These are phyloP conservation scores for Deilephila elpenor DNA, from an alignment of 2,888 invertebrate species.

Conservation along the genomic window DNA sequence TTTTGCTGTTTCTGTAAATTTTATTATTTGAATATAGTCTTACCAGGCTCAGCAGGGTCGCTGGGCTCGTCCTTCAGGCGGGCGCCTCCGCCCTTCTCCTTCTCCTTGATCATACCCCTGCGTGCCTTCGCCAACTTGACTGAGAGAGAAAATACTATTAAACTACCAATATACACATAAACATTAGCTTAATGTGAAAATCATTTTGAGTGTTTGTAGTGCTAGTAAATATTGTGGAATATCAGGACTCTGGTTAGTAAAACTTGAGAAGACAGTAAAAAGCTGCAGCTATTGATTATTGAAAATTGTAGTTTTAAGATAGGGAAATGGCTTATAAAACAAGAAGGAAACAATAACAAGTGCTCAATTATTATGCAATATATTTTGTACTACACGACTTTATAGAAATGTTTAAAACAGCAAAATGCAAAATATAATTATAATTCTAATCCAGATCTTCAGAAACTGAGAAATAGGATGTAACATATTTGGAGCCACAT, in stretches of 20 bases:
- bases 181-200: background rate
- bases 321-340: no score
- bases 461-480: background rate
- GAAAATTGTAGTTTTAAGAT: background rate
- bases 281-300: background rate
- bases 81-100: slow-evolving; percentile 84
- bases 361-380: no score
- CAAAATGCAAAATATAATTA: no score
- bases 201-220: background rate
- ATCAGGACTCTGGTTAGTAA: no score
- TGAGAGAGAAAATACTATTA: slow-evolving; percentile 48
- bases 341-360: no score
- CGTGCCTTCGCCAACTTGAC: slow-evolving; percentile 86
- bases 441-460: no score
- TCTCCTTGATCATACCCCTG: slow-evolving; percentile 85
- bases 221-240: background rate
- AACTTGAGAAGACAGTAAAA: no score
- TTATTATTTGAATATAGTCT: slow-evolving; percentile 35
- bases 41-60: slow-evolving; percentile 81
- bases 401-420: no score
- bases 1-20: no score
- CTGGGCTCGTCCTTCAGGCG: slow-evolving; percentile 82
- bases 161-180: background rate
- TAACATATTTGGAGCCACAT: background rate
- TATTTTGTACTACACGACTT: no score